These are phyloP conservation scores for Halotydeus destructor DNA, from an alignment of 1,140 invertebrate genomes.

Conservation along the genomic window DNA sequence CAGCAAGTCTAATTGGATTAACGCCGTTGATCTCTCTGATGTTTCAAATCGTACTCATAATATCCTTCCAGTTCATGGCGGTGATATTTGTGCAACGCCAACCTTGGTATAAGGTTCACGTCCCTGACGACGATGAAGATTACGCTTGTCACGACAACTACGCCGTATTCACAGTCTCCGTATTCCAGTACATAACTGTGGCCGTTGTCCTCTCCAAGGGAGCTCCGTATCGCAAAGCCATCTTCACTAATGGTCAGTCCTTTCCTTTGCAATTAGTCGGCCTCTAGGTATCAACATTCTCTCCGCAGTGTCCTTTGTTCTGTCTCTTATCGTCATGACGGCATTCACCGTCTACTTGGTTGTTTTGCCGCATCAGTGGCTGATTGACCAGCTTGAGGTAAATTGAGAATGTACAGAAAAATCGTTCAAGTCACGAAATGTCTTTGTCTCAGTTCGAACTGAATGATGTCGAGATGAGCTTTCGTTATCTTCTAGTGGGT, in stretches of 20 bases:
- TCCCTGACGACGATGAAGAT: conserved; percentile 19
- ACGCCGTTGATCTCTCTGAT: conserved; percentile 24
- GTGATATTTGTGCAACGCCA: conserved; percentile 23
- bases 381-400: conserved; percentile 12
- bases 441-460: conserved; percentile 10
- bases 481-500: conserved; percentile 12
- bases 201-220: conserved; percentile 35
- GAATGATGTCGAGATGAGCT: conserved; percentile 8
- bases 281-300: background rate
- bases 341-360: conserved; percentile 42
- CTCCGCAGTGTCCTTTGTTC: conserved; percentile 29
- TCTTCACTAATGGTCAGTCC: conserved; percentile 32
- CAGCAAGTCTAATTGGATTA: conserved; percentile 34
- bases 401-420: too few species aligned
- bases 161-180: conserved; percentile 34
- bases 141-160: conserved; percentile 28
- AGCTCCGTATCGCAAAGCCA: conserved; percentile 31
- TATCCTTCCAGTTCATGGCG: conserved; percentile 24
- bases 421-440: background rate
- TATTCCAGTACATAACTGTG: conserved; percentile 40
- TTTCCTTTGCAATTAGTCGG: background rate
- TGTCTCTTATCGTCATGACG: conserved; percentile 39
- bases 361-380: conserved; percentile 39
- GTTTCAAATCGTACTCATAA: conserved; percentile 26
- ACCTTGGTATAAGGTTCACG: conserved; percentile 25